Percentiles rank a stretch among this genome's conserved stretches.
Conservation (phyloP, 2,888 invertebrate species). For the Calliscelio sp. region DNA sequence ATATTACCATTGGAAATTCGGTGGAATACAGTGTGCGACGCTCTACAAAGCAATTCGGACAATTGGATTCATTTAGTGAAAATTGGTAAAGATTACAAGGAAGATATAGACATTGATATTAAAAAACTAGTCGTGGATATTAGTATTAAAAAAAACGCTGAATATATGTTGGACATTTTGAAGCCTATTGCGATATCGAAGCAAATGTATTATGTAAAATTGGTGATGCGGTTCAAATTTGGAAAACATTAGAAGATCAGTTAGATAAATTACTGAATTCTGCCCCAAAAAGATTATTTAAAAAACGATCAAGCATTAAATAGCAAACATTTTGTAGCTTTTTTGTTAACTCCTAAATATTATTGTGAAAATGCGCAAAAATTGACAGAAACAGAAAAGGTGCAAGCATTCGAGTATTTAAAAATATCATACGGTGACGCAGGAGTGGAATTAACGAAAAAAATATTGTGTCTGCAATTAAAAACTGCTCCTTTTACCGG, state of each 20-base stretch:
- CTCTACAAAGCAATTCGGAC: neutral
- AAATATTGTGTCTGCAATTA: slow-evolving; percentile 4
- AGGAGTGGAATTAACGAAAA: slow-evolving; percentile 9
- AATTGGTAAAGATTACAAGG: neutral
- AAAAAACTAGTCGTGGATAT: slow-evolving; percentile 3
- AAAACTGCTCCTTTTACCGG: slow-evolving; percentile 6
- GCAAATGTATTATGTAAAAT: slow-evolving; percentile 28
- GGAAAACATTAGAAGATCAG: slow-evolving; percentile 19
- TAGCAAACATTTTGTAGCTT: neutral
- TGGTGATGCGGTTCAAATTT: slow-evolving; percentile 26
- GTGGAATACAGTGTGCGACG: neutral
- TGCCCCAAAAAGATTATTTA: slow-evolving; percentile 6
- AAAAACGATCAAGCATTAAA: neutral
- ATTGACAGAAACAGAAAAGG: slow-evolving; percentile 8
- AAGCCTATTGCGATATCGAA: neutral
- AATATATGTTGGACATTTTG: neutral
- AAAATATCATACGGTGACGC: neutral
- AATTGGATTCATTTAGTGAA: slow-evolving; percentile 2
- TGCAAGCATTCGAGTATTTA: neutral
- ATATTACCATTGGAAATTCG: neutral
- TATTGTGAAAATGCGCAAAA: neutral
- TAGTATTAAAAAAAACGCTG: neutral
- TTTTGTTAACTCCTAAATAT: slow-evolving; percentile 11
- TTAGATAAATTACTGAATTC: neutral
- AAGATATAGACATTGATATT: neutral